phyloP scores from a whole-genome alignment of 2,113 vertebrate species.

The Tricholaema leucomelas region DNA sequence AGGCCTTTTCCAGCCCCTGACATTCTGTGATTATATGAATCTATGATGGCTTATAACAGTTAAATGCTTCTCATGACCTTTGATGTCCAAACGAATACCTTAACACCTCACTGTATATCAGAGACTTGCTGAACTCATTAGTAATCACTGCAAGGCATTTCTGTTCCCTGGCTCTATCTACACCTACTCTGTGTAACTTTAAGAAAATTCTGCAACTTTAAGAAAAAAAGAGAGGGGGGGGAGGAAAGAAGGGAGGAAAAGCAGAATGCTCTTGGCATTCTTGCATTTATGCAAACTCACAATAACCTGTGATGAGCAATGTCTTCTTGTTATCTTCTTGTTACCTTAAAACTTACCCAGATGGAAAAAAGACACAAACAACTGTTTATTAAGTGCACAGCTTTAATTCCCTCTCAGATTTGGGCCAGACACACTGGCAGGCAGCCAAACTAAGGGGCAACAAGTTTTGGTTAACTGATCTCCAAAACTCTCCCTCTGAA shows the following conservation, averaged over 20 bases:
- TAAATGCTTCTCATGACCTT: background rate
- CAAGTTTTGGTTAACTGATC: background rate
- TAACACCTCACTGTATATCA: background rate
- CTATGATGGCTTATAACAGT: background rate
- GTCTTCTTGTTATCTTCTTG: background rate
- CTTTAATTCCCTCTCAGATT: background rate
- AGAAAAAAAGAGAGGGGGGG: too few relatives aligned
- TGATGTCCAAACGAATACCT: background rate
- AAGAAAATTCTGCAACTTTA: background rate
- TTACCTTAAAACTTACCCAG: background rate
- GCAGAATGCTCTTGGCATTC: too few relatives aligned
- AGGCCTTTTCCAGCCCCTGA: too few relatives aligned
- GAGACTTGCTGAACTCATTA: background rate
- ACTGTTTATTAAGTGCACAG: background rate
- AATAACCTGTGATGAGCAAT: background rate
- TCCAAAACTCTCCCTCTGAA: background rate
- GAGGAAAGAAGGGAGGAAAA: too few relatives aligned
- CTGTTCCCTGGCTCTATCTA: background rate
- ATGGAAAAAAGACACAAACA: background rate
- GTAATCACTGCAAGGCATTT: background rate
- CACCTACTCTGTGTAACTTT: background rate
- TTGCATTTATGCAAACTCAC: background rate
- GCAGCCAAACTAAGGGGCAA: background rate
- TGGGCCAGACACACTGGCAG: background rate
- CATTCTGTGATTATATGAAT: too few relatives aligned